phyloP scores from a whole-genome alignment of 2,888 invertebrate species.

The Xanthostigma xanthostigma region DNA sequence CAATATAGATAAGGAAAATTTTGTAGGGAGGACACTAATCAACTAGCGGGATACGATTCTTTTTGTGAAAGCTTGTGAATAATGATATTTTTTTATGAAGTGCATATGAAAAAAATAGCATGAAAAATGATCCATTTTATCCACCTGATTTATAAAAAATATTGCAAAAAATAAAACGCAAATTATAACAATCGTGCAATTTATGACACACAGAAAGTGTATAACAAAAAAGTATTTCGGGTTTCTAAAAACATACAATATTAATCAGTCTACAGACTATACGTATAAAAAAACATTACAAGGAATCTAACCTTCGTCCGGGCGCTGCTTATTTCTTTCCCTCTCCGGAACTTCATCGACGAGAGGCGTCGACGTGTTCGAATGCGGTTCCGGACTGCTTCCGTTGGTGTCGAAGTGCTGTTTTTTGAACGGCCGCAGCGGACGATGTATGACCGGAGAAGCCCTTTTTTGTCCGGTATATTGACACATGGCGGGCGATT shows the following conservation, averaged over 20 bases:
- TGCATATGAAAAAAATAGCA: neutral
- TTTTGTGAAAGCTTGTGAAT: too few relatives aligned
- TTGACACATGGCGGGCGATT: constrained; percentile 12
- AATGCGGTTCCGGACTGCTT: constrained; percentile 48
- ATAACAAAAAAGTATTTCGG: constrained; percentile 13
- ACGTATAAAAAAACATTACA: neutral
- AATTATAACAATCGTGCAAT: neutral
- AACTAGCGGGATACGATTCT: too few relatives aligned
- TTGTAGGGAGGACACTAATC: too few relatives aligned
- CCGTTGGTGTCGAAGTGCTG: constrained; percentile 17
- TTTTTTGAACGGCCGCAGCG: constrained; percentile 30
- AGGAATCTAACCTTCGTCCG: constrained; percentile 27
- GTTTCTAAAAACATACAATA: constrained; percentile 9
- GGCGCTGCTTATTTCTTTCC: constrained; percentile 13
- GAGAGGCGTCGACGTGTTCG: constrained; percentile 47
- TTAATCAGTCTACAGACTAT: constrained; percentile 3
- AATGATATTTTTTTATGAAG: too few relatives aligned
- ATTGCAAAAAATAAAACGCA: neutral
- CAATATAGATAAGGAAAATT: too few relatives aligned
- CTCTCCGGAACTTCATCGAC: constrained; percentile 40
- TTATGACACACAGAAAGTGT: constrained; percentile 15
- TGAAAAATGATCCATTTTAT: neutral
- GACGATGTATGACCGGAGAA: constrained; percentile 34
- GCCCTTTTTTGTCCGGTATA: constrained; percentile 31
- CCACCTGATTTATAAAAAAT: neutral